These are phyloP conservation scores for Horisme vitalbata DNA, from an alignment of 2,888 invertebrate genomes.

Conservation along the genomic window DNA sequence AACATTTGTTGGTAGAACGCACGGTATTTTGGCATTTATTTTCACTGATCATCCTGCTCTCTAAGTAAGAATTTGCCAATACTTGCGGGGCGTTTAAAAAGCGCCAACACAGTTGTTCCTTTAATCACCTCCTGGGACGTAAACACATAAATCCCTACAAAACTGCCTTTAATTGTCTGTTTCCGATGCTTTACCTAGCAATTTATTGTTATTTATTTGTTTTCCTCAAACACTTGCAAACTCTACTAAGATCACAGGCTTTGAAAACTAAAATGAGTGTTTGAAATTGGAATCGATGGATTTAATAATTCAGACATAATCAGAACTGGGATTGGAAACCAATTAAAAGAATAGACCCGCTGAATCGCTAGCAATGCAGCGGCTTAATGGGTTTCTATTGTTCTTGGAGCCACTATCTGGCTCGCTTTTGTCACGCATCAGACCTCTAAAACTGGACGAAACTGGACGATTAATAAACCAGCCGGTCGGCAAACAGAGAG, in stretches of 20 bases:
- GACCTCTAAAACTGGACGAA: constrained; percentile 67
- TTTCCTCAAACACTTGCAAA: constrained; percentile 39
- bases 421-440: constrained; percentile 57
- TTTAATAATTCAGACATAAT: constrained; percentile 19
- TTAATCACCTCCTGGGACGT: constrained; percentile 44
- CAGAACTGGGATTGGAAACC: constrained; percentile 49
- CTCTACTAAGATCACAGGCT: constrained; percentile 6
- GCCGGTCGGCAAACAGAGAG: constrained; percentile 52
- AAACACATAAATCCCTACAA: constrained; percentile 67
- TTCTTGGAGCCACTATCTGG: constrained; percentile 70
- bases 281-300: constrained; percentile 19
- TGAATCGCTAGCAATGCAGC: constrained; percentile 43
- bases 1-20: no score
- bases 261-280: constrained; percentile 4
- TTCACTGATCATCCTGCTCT: no score
- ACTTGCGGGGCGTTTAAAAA: constrained; percentile 18
- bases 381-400: constrained; percentile 72
- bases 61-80: no score
- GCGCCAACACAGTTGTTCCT: constrained; percentile 37
- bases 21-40: no score
- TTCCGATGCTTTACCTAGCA: constrained; percentile 55
- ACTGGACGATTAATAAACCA: constrained; percentile 71
- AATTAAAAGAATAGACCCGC: constrained; percentile 67
- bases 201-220: constrained; percentile 67
- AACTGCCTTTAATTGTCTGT: constrained; percentile 65